Evolutionary conservation across 2,797 vertebrate genomes (phyloP), one percentile per base, ranked within the genome.

Genomic region (Malacoctenus gilli): DNA sequence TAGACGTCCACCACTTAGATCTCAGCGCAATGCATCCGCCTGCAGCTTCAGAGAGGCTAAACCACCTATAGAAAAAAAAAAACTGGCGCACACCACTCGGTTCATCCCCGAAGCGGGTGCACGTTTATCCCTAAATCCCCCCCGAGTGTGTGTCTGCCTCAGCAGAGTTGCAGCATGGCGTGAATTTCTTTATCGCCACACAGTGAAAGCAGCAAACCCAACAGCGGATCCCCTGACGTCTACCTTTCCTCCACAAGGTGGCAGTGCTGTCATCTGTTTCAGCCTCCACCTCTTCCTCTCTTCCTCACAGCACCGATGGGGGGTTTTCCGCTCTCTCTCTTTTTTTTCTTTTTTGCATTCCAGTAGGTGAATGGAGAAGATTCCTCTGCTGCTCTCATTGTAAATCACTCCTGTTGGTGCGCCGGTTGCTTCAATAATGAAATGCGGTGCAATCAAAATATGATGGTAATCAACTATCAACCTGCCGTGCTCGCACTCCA

Each of bases 241-340:
- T 28, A n/a, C n/a, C 47, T 64, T 66, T 52, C 35, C 2, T 15
- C 3, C 85, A 84, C 77, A 58, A 79, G 85, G 46, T 76, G 85
- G 85, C 83, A 84, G 62, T 80, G 59, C 43, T 63, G 80, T 22
- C 59, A 47, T 80, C 25, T 19, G 20, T 11, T 56, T 74, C 13
- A 2, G 12, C 8, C 39, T 0, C 19, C 1, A 1, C 14, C 30
- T 30, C 21, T 18, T 0, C 12, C 34, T 28, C 11, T 28, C 30
- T 48, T 18, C 5, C 23, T 10, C 32, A 16, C 19, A 34, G 16
- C 23, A 34, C 12, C 9, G 18, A n/a, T n/a, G n/a, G n/a, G n/a
- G 38, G 58, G 36, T 37, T 51, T 51, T 56, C 7, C 25, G 2
- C 9, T 28, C 9, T 28, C 1, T 28, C 9, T 28, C 9, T 28